Base-by-base conservation (phyloP, 2,888 invertebrate species). In the Drosophila rubida region DNA sequence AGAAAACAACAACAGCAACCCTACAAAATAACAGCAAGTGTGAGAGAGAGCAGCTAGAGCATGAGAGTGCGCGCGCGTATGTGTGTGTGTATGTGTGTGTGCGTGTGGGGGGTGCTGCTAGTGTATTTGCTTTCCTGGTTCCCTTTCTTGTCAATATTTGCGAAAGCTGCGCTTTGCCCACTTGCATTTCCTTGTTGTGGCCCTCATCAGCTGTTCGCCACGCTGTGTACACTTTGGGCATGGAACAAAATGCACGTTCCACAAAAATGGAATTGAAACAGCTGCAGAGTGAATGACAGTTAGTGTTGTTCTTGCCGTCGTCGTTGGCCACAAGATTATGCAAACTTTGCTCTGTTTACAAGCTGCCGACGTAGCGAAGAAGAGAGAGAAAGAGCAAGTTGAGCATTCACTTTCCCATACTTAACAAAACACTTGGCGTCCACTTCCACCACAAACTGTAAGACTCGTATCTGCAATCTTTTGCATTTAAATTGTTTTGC, bases 181-280 rank as follows among this genome's bases (percentile, higher is more conserved):
- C 72, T 80, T 82, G 82, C 85, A 80, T 69, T 80, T 82, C 80
- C 78, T 61, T 61, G 49, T 57, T 57, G 32, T 55, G 30, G 32
- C 46, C 54, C 44, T 25, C 59, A 30, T 80, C 80, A 81, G 80
- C 80, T 81, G 80, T 80, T 70, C 61, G 57, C 53, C 50, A n/a
- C 13, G 35, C 16, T 14, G 45, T 73, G 64, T 27, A 65, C 45
- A 49, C 32, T 66, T 64, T 61, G 67, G 67, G 53, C 65, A 66
- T 60, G 80, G 54, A 79, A 80, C 63, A 57, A 65, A 50, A 69
- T 69, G 71, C 14, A 67, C 67, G 71, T 37, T 37, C 35, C 8
- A 42, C 23, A 13, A 4, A 79, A 80, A 51, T 74, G 77, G 79
- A 81, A 81, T 59, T 57, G 69, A 68, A 76, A 75, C 72, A 72